Base-by-base conservation (phyloP, 2,888 invertebrate genomes). In the Glyphotaelius pellucidus region DNA sequence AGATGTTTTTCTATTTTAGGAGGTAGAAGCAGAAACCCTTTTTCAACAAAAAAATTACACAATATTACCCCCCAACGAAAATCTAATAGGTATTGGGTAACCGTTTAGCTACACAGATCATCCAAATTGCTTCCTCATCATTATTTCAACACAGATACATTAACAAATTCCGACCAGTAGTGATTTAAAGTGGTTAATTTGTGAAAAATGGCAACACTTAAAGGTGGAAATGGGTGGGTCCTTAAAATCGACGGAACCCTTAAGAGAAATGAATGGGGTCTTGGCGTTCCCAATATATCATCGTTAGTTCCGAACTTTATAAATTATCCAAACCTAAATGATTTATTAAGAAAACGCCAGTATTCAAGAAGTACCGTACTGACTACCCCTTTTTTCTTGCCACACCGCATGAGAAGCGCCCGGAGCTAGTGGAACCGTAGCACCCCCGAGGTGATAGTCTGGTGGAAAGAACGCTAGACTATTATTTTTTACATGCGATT, bases 101-200 rank as follows among this genome's bases (percentile, higher is more conserved):
- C 9, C n/a, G 25, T 25, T 67, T 25, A 25, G 67, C 7, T 67
- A 25, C 25, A 25, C 1, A 67, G 25, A 9, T n/a, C 67, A 9
- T 67, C 25, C 9, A 67, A 67, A 67, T 67, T 67, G n/a, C 25
- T 67, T 67, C 25, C 67, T 67, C n/a, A 67, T n/a, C 67, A 67
- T 67, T 9, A 67, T 67, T 25, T 67, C 25, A 7, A 9, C 67
- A 19, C 1, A 67, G 7, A 0, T 67, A 7, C 9, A n/a, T 67
- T 19, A n/a, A 67, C 7, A 1, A 67, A 67, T 25, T 67, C 67
- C 25, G 67, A 9, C 9, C 25, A 5, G 67, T 67, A n/a, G 67
- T 67, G 67, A 67, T 67, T 67, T 67, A 67, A 67, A 67, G 67
- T 67, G 67, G 67, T 67, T 67, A 67, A 67, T 67, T 67, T 67